Evolutionary conservation across 2,113 vertebrate species (phyloP).

Genomic region (Neotoma lepida): DNA sequence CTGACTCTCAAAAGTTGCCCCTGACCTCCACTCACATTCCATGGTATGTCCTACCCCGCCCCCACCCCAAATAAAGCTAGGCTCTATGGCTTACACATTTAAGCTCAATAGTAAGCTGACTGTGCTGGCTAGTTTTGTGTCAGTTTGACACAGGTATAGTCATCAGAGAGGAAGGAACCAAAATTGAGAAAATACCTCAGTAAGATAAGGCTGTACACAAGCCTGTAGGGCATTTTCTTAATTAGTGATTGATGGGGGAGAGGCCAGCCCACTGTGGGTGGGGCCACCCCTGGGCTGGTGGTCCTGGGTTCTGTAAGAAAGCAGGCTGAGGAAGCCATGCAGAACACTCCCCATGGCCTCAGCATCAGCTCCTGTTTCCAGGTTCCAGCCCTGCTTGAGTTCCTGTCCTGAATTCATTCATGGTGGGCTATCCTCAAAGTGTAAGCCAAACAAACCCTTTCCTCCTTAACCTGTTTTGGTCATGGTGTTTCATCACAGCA

Average conservation of each 20-base stretch:
- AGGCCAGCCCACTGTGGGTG: background rate
- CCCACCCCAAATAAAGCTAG: background rate
- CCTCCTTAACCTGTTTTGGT: background rate
- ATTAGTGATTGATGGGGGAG: background rate
- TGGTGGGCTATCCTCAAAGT: background rate
- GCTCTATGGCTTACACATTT: too few species aligned
- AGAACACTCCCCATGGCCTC: background rate
- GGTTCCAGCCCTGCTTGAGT: background rate
- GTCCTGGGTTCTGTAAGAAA: background rate
- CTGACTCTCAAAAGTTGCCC: background rate
- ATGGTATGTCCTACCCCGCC: background rate
- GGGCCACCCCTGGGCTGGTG: background rate
- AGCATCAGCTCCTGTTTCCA: background rate
- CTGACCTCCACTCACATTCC: background rate
- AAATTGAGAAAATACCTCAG: background rate
- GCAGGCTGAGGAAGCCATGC: background rate
- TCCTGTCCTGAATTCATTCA: background rate
- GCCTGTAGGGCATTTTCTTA: background rate
- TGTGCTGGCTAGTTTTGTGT: background rate
- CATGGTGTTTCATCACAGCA: background rate
- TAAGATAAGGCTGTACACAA: background rate
- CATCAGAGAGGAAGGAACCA: background rate
- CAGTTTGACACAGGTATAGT: background rate
- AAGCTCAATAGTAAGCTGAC: background rate
- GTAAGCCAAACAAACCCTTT: background rate